Percentiles rank a stretch among this genome's conserved stretches.
Evolutionary conservation across 2,888 invertebrate species (phyloP).

Genomic region (Tortricodes alternella): DNA sequence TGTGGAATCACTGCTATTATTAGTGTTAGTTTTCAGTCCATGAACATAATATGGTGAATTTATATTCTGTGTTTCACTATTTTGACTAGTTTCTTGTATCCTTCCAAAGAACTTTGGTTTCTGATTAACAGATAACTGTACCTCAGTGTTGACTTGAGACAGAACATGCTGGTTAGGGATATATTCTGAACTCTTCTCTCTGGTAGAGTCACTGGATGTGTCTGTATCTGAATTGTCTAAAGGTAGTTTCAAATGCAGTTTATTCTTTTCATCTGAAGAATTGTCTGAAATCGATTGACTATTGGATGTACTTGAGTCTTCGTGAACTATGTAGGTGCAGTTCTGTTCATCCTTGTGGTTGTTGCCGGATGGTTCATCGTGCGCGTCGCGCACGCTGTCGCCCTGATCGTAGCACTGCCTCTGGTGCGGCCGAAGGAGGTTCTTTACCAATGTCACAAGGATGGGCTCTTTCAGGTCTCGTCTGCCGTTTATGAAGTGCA

Average conservation of each 20-base stretch:
- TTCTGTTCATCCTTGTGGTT: conserved; percentile 65
- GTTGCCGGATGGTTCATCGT: conserved; percentile 37
- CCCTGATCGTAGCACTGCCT: conserved; percentile 46
- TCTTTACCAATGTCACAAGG: conserved; percentile 62
- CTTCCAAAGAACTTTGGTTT: conserved; percentile 32
- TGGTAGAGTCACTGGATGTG: conserved; percentile 71
- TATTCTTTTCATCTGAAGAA: conserved; percentile 75
- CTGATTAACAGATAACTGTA: conserved; percentile 39
- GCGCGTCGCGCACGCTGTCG: conserved; percentile 41
- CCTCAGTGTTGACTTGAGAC: conserved; percentile 34
- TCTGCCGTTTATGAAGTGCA: conserved; percentile 52
- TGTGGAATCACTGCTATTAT: conserved; percentile 71
- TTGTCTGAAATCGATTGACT: conserved; percentile 73
- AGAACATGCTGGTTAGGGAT: conserved; percentile 66
- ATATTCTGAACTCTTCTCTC: conserved; percentile 73
- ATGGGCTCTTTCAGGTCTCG: conserved; percentile 60
- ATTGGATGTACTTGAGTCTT: conserved; percentile 65
- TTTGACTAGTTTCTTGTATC: conserved; percentile 28
- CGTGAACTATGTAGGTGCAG: conserved; percentile 73
- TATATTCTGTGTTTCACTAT: not conserved
- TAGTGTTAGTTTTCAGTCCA: conserved; percentile 51
- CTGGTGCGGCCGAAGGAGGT: conserved; percentile 47
- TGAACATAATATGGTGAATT: conserved; percentile 37
- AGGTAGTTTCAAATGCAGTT: conserved; percentile 64
- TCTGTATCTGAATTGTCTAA: conserved; percentile 76